Conservation (phyloP, 1,140 invertebrate genomes). For the Pachypeltis micranthus region DNA sequence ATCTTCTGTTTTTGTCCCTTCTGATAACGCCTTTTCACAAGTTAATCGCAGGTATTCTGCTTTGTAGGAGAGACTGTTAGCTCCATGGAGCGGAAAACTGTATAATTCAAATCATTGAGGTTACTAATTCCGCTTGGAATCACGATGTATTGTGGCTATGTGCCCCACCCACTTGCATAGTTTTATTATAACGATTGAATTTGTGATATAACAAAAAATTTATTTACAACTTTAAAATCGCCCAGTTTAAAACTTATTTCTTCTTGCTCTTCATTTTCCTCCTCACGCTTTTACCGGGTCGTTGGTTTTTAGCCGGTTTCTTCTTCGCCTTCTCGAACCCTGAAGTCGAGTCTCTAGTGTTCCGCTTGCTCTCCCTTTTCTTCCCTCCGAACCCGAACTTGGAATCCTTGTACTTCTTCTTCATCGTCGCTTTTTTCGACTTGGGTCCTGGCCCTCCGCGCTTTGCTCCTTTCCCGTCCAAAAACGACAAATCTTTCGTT, state of each 20-base stretch:
- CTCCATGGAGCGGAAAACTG: no score
- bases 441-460: neutral
- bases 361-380: slow-evolving; percentile 79
- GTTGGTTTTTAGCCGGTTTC: slow-evolving; percentile 32
- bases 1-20: no score
- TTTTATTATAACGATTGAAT: no score
- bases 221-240: no score
- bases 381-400: slow-evolving; percentile 95
- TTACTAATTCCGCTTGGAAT: no score
- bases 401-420: slow-evolving; percentile 62
- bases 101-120: no score
- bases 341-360: slow-evolving; percentile 66
- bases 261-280: slow-evolving; percentile 43
- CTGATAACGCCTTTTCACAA: no score
- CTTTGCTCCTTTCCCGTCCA: slow-evolving; percentile 45
- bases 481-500: slow-evolving; percentile 64
- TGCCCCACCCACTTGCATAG: no score
- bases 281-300: slow-evolving; percentile 49
- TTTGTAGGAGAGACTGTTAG: no score
- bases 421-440: slow-evolving; percentile 31
- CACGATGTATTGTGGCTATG: no score
- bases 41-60: no score
- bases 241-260: neutral
- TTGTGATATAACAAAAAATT: no score
- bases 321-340: slow-evolving; percentile 35